Conservation (phyloP, 1,140 invertebrate genomes). For the Gonatopus flavifemur region DNA sequence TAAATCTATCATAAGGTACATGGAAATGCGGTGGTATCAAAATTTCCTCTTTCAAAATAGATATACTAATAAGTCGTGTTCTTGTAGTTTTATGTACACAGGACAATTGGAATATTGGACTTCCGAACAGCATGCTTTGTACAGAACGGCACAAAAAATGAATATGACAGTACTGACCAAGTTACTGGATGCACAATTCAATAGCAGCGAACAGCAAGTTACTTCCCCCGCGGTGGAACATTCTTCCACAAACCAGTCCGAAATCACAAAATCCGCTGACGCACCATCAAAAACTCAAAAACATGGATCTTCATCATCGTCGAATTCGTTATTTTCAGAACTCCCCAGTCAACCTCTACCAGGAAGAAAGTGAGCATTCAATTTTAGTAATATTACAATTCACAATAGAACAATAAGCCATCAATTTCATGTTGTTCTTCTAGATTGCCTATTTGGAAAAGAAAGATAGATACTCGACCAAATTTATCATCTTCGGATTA, state of each 20-base stretch:
- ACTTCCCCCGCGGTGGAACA: too few relatives aligned
- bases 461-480: constrained; percentile 49
- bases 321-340: constrained; percentile 17
- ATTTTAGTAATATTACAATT: constrained; percentile 4
- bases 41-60: background rate
- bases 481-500: constrained; percentile 24
- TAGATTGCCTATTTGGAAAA: constrained; percentile 62
- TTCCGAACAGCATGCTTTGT: constrained; percentile 72
- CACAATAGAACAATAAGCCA: too few relatives aligned
- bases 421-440: constrained; percentile 16
- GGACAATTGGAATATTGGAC: constrained; percentile 79
- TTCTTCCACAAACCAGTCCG: too few relatives aligned
- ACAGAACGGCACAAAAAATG: constrained; percentile 77
- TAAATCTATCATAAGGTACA: constrained; percentile 57
- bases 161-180: constrained; percentile 81
- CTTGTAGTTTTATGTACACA: constrained; percentile 82
- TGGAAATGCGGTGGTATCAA: background rate
- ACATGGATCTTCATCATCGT: too few relatives aligned
- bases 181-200: constrained; percentile 73
- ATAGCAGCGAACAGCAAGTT: constrained; percentile 28
- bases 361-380: constrained; percentile 54
- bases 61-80: constrained; percentile 1
- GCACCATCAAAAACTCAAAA: too few relatives aligned
- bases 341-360: constrained; percentile 50
- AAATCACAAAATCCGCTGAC: too few relatives aligned